Evolutionary conservation across 92 coral and sea anemone genomes (phyloP), one percentile per base, ranked within the genome.

Genomic region (Heliopora coerulea): DNA sequence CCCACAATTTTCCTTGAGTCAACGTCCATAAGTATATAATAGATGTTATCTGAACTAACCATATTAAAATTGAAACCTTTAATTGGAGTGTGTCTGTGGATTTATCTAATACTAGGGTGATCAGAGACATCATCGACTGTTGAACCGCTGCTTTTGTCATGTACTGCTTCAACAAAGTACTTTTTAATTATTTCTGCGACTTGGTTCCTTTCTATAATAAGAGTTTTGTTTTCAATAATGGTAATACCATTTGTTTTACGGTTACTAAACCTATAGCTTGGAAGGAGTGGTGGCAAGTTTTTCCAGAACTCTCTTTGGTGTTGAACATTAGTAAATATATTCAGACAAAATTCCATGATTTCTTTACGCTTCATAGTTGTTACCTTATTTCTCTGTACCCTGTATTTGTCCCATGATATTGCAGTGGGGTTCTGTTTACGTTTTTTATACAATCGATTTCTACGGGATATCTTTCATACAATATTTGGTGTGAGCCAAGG

Each of bases 281-380:
- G 52, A 27, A 74, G 27, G 1, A 76, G 54, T 12, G 89, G 83
- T 59, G 50, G 63, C 83, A 78, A 62, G 41, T 65, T 86, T 14
- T 54, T 82, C 89, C 86, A 86, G 37, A 86, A 86, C 54, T 78
- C 86, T 18, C 86, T 83, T 26, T 79, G 86, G 41, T 81, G 83
- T 52, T 65, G 73, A 10, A 56, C 62, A 17, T 78, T 73, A 18
- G 41, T 32, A 1, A 73, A 73, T 33, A 78, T 81, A 1, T 46
- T 46, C 15, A 6, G 52, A 15, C 52, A 46, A 15, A 46, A 46
- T 46, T 46, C n/a, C n/a, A n/a, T n/a, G 14, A 46, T 62, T 59
- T 30, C 83, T 52, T 62, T 81, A 21, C 84, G 60, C 57, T 78
- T 86, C 24, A 86, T 12, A 3, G 85, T 44, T 2, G 81, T 83